Evolutionary conservation across 2,888 invertebrate genomes (phyloP).

Genomic region (Ochropacha duplaris): DNA sequence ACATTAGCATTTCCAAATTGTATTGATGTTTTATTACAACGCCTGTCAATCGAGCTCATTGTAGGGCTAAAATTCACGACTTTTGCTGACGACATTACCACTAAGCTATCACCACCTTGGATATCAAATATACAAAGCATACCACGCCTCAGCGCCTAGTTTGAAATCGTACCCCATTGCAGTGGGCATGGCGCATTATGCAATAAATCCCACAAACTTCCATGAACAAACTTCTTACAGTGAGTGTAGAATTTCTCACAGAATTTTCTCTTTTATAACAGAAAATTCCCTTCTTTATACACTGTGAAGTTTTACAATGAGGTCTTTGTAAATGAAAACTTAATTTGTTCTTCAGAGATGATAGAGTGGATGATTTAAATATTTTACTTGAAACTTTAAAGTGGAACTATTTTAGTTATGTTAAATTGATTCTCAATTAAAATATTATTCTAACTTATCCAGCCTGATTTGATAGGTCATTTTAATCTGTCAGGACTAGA

Average conservation of each 20-base stretch:
- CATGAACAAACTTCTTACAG: conserved; percentile 25
- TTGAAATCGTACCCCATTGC: conserved; percentile 16
- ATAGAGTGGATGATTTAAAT: conserved; percentile 6
- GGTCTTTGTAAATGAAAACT: conserved; percentile 32
- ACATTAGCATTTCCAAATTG: no score
- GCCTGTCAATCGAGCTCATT: no score
- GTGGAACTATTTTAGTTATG: neutral
- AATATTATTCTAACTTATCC: neutral
- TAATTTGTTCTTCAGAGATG: conserved; percentile 20
- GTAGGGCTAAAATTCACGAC: no score
- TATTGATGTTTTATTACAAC: no score
- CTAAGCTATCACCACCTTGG: no score
- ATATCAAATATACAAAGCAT: neutral
- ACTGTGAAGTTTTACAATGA: conserved; percentile 11
- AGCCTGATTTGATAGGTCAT: no score
- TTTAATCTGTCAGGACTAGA: no score
- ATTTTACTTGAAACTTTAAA: conserved; percentile 1
- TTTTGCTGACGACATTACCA: no score
- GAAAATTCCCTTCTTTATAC: conserved; percentile 20
- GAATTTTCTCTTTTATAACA: conserved; percentile 21
- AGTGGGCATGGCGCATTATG: conserved; percentile 26
- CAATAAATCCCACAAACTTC: conserved; percentile 39
- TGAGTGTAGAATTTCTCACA: conserved; percentile 19
- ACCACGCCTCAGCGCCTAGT: neutral
- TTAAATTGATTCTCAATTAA: neutral